Evolutionary conservation across 2,113 vertebrate species (phyloP), one percentile per base, ranked within the genome.

Genomic region (Brachypteracias leptosomus): DNA sequence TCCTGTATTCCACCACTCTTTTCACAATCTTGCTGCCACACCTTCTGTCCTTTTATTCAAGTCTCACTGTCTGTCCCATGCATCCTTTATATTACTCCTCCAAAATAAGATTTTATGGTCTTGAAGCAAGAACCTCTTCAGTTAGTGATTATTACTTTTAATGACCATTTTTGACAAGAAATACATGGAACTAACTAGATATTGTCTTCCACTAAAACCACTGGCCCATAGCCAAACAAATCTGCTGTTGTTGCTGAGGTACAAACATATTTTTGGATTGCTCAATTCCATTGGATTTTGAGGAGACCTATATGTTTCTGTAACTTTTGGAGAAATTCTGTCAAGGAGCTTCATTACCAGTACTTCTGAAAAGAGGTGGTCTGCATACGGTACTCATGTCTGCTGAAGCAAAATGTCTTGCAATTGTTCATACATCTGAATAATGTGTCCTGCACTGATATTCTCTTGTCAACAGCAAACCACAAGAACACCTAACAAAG

Each of bases 311-410:
- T 3, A 54, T 24, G 21, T 59, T 57, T 81, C 21, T 52, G 33
- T 13, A 79, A 29, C 29, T 85, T 24, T 5, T 26, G 24, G 35
- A n/a, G 42, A 74, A 77, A 25, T 88, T 81, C 68, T 58, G 36
- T 49, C 21, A 81, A 40, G 21, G 6, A 74, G 9, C 47, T 67
- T 71, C 22, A 12, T 10, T 42, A 74, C 13, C 25, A 74, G 10
- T 46, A 28, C n/a, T 89, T 81, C 54, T 66, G 49, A n/a, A 7
- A 47, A 51, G 24, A 66, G 7, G 46, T 49, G 22, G 61, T 33
- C 40, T 46, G 21, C 16, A 67, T 0, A 1, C 4, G 63, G 54
- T 12, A 29, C 22, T 55, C 5, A 5, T 1, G 1, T 47, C 62
- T 79, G 31, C 71, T 28, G 62, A 82, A 26, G 52, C 5, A 3